Evolutionary conservation across 35 echinoderm and acorn worm species (phyloP).

Genomic region (Apostichopus parvimensis): DNA sequence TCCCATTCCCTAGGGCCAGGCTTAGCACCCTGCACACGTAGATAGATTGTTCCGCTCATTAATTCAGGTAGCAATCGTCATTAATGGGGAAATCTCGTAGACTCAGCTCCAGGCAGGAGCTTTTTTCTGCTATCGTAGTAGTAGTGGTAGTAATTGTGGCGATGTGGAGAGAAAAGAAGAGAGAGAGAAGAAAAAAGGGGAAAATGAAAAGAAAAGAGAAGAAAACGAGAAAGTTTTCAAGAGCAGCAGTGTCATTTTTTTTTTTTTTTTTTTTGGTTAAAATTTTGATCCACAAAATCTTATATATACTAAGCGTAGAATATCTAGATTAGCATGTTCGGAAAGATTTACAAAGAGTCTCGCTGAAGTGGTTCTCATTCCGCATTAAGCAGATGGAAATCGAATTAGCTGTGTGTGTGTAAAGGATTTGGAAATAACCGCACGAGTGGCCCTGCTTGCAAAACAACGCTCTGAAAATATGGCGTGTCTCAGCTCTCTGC

Average conservation of each 20-base stretch:
- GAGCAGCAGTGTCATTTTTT: no score
- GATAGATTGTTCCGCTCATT: conserved; percentile 39
- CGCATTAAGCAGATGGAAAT: background rate
- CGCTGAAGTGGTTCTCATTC: background rate
- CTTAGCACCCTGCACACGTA: conserved; percentile 36
- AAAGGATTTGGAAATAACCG: no score
- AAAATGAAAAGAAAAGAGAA: background rate
- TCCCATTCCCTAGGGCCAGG: conserved; percentile 49
- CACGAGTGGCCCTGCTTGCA: no score
- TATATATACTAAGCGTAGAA: background rate
- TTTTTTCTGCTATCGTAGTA: background rate
- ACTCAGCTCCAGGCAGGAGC: conserved; percentile 30
- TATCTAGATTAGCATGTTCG: background rate
- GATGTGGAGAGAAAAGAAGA: background rate
- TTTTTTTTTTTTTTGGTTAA: no score
- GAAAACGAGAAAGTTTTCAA: background rate
- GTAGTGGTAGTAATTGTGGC: background rate
- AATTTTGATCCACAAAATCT: no score
- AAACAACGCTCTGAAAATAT: no score
- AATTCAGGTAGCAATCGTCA: conserved; percentile 36
- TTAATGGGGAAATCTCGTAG: conserved; percentile 31
- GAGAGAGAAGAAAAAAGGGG: background rate
- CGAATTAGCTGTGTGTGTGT: background rate
- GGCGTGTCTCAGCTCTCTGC: no score
- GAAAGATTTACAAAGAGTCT: background rate